Percentiles rank a stretch among this genome's conserved stretches.
These are phyloP conservation scores for Pterostichus niger DNA, from an alignment of 2,888 invertebrate species.

Conservation along the genomic window DNA sequence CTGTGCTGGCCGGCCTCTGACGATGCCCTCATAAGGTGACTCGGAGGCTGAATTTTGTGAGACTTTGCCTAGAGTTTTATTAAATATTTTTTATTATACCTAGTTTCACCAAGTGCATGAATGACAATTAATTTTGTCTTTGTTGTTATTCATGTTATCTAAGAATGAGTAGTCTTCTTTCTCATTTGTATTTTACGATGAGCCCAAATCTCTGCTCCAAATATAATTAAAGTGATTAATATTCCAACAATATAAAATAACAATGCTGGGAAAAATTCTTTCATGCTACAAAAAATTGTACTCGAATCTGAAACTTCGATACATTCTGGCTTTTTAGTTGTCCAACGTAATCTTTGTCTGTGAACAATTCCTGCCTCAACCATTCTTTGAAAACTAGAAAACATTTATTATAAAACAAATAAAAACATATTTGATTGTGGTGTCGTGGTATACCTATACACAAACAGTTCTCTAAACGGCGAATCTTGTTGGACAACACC, in stretches of 20 bases:
- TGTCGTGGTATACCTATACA: slow-evolving; percentile 83
- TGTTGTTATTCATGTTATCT: no score
- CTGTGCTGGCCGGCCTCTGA: no score
- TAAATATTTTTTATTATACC: no score
- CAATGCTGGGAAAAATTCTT: slow-evolving; percentile 81
- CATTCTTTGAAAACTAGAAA: slow-evolving; percentile 79
- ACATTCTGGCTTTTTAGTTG: slow-evolving; percentile 81
- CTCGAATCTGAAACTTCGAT: slow-evolving; percentile 77
- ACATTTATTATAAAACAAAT: no score
- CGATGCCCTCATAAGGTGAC: no score
- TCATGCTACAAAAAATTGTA: slow-evolving; percentile 79
- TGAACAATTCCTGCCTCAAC: slow-evolving; percentile 81
- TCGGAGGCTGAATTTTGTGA: no score
- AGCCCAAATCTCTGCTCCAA: slow-evolving; percentile 74
- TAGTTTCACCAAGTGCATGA: no score
- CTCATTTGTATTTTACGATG: slow-evolving; percentile 11
- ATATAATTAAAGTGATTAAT: slow-evolving; percentile 74
- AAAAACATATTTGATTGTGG: no score
- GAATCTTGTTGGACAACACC: slow-evolving; percentile 81
- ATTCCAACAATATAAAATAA: slow-evolving; percentile 79
- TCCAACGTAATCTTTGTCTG: slow-evolving; percentile 80
- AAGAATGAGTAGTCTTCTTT: not conserved
- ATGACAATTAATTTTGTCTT: no score
- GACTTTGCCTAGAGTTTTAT: no score
- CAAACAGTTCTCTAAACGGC: slow-evolving; percentile 82